Evolutionary conservation across 2,797 vertebrate genomes (phyloP).

Genomic region (Erethizon dorsatum): DNA sequence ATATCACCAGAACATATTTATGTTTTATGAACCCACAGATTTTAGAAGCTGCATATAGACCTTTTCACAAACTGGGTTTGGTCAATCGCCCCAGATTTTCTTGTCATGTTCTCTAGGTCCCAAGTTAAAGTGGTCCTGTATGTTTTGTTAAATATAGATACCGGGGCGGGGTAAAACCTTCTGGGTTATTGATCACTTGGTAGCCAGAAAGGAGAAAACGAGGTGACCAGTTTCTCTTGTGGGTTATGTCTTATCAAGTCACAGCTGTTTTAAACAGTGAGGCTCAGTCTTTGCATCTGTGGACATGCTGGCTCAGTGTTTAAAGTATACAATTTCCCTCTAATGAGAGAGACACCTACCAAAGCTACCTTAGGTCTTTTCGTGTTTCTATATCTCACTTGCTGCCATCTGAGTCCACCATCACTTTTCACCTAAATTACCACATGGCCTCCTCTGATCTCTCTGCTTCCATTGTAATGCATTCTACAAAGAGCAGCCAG

Average conservation of each 20-base stretch:
- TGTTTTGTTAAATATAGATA: conserved; percentile 47
- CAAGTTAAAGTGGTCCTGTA: neutral
- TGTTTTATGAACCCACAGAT: neutral
- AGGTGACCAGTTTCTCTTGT: neutral
- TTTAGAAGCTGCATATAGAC: neutral
- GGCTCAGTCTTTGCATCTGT: neutral
- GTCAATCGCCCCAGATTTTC: neutral
- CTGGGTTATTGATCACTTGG: neutral
- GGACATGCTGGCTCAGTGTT: neutral
- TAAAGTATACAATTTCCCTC: neutral
- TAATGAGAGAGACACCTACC: neutral
- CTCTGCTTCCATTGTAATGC: neutral
- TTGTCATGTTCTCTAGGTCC: neutral
- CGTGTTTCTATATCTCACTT: neutral
- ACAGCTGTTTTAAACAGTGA: neutral
- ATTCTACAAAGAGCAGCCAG: neutral
- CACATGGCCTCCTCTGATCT: neutral
- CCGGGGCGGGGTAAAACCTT: neutral
- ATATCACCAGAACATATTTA: neutral
- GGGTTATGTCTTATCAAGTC: neutral
- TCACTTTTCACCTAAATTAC: neutral
- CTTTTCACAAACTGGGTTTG: conserved; percentile 35
- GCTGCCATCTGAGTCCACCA: neutral
- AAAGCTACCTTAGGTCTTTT: neutral
- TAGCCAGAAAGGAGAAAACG: neutral